Base-by-base conservation (phyloP, 2,888 invertebrate species). In the Drosophila yooni region DNA sequence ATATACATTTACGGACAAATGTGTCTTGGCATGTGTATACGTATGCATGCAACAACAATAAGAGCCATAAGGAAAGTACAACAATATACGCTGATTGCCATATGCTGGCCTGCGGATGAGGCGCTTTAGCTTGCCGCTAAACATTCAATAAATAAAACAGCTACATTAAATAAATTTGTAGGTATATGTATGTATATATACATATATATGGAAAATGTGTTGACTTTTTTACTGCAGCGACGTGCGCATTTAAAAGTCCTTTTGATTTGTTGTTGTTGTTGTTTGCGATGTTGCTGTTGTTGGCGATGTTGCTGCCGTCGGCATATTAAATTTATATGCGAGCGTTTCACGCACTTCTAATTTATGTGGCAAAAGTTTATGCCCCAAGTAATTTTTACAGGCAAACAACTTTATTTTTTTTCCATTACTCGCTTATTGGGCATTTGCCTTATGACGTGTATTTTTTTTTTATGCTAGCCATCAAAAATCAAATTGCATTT, bases 291-390 rank as follows among this genome's bases (percentile, higher is more conserved):
- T 54, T 69, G 72, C 31, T 67, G 63, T 51, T 70, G 60, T 1
- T 40, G 63, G 15, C 33, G 57, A n/a, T 70, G 61, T 15, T 53
- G 43, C 60, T 76, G 76, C 63, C 57, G 71, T 13, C 53, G 78
- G 77, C 81, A 74, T 86, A 88, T 90, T 88, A 90, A 80, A 86
- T 86, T 90, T 90, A 86, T 88, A 83, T 74, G 73, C 72, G 78
- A 76, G 69, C 80, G 85, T 72, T 88, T 90, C 83, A 88, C 80
- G 86, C 88, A 79, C 90, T 88, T 71, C 81, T 89, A 82, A 85
- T 89, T 85, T 89, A 89, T 85, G 90, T 85, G 80, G 79, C 80
- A 74, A 69, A 86, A 88, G 83, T 85, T 89, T 85, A 82, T 85
- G 90, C 70, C 70, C 64, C 80, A 88, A 85, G 80, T 88, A 75